phyloP scores from a whole-genome alignment of 2,888 invertebrate species.

The Heliconius charithonia region DNA sequence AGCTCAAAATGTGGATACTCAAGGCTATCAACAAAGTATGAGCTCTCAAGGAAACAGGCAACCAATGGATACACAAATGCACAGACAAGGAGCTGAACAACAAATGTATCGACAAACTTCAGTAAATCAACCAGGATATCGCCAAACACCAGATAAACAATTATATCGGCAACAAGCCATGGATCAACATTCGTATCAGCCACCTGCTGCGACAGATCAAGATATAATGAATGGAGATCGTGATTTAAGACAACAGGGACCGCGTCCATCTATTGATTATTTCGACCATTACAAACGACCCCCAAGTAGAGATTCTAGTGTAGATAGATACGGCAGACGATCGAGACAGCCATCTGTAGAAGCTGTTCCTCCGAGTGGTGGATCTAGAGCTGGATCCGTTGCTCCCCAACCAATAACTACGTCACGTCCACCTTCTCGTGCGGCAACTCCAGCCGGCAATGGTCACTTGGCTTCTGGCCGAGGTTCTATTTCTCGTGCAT shows the following conservation, averaged over 20 bases:
- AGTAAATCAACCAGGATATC: conserved; percentile 58
- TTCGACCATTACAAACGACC: conserved; percentile 97
- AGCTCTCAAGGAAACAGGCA: conserved; percentile 68
- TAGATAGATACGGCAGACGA: conserved; percentile 90
- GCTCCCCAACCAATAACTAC: conserved; percentile 89
- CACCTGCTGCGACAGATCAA: conserved; percentile 71
- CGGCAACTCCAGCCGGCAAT: conserved; percentile 84
- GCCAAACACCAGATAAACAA: conserved; percentile 62
- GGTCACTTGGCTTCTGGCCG: conserved; percentile 86
- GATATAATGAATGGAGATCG: conserved; percentile 68
- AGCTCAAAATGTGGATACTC: conserved; percentile 58
- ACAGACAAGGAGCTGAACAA: conserved; percentile 65
- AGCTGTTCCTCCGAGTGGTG: conserved; percentile 80
- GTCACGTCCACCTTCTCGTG: conserved; percentile 84
- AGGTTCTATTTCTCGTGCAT: conserved; percentile 81
- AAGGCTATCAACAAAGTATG: conserved; percentile 52
- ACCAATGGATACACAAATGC: conserved; percentile 75
- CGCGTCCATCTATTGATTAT: conserved; percentile 90
- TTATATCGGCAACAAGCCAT: conserved; percentile 58
- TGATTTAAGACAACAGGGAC: conserved; percentile 70
- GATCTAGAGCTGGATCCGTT: conserved; percentile 88
- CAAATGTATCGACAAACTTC: conserved; percentile 61
- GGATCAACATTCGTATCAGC: conserved; percentile 76
- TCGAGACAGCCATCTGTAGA: conserved; percentile 92
- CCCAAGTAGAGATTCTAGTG: conserved; percentile 93